phyloP scores from a whole-genome alignment of 2,888 invertebrate genomes.

The Tachina lurida region DNA sequence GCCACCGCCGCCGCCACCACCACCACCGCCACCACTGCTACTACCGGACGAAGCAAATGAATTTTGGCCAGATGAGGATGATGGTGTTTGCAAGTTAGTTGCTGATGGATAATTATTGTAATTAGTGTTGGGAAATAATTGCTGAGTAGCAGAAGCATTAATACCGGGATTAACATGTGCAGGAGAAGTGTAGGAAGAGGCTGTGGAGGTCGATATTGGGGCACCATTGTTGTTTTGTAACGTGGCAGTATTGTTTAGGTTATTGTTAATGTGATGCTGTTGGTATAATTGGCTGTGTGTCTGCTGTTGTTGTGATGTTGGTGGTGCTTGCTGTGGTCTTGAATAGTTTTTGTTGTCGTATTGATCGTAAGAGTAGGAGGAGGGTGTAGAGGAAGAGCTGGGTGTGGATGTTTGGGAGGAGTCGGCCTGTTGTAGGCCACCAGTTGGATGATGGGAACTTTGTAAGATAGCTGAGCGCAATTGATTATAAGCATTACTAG shows the following conservation, averaged over 20 bases:
- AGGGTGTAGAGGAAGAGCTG: conserved; percentile 60
- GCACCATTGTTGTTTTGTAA: conserved; percentile 74
- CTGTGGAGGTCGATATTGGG: conserved; percentile 50
- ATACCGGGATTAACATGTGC: conserved; percentile 59
- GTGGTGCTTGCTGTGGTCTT: conserved; percentile 71
- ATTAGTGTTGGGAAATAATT: conserved; percentile 76
- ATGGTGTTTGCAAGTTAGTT: conserved; percentile 70
- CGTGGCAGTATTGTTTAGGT: conserved; percentile 63
- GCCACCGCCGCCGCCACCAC: background rate
- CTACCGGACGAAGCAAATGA: conserved; percentile 73
- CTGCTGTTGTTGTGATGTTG: conserved; percentile 68
- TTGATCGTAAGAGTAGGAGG: conserved; percentile 76
- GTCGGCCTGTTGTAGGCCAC: conserved; percentile 73
- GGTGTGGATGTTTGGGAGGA: conserved; percentile 70
- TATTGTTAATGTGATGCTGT: conserved; percentile 70
- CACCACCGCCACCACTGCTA: conserved; percentile 70
- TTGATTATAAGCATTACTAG: conserved; percentile 80
- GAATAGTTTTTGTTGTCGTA: conserved; percentile 75
- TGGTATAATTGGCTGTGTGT: conserved; percentile 72
- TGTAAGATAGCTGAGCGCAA: conserved; percentile 81
- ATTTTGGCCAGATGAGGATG: conserved; percentile 59
- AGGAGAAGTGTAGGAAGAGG: conserved; percentile 54
- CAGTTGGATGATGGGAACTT: conserved; percentile 82
- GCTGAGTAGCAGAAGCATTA: conserved; percentile 75
- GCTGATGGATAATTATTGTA: conserved; percentile 76